These are phyloP conservation scores for Ypsolopha sequella DNA, from an alignment of 2,888 invertebrate genomes.

Conservation along the genomic window DNA sequence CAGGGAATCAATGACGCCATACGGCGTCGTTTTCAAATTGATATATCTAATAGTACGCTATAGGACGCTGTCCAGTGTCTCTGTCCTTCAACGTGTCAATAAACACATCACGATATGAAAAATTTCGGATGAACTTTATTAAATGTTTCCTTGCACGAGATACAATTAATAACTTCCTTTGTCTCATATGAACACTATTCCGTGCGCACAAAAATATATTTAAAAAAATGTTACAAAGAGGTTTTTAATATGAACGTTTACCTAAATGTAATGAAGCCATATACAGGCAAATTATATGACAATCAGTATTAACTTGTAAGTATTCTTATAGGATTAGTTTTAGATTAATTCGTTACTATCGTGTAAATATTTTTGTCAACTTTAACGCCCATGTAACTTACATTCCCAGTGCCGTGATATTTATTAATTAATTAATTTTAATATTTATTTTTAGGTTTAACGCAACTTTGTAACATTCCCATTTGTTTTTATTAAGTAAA, in stretches of 20 bases:
- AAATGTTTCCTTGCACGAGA: too few species aligned
- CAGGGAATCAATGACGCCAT: too few species aligned
- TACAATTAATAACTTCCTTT: too few species aligned
- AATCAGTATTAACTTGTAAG: slow-evolving; percentile 27
- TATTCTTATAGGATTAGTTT: slow-evolving; percentile 10
- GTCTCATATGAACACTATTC: too few species aligned
- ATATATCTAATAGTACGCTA: too few species aligned
- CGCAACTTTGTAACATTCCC: slow-evolving; percentile 25
- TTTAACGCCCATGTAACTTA: slow-evolving; percentile 18
- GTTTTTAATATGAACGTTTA: slow-evolving; percentile 10
- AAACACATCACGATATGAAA: too few species aligned
- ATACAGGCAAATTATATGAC: slow-evolving; percentile 7
- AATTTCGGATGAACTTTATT: not conserved
- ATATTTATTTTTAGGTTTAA: slow-evolving; percentile 44
- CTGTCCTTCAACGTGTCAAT: too few species aligned
- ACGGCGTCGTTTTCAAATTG: too few species aligned
- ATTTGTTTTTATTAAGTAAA: slow-evolving; percentile 20
- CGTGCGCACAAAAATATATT: too few species aligned
- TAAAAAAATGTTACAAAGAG: slow-evolving; percentile 9
- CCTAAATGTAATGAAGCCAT: not conserved
- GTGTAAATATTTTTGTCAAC: slow-evolving; percentile 19
- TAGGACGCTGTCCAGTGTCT: too few species aligned
- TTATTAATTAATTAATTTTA: slow-evolving; percentile 29
- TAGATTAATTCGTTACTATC: not conserved
- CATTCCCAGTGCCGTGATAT: slow-evolving; percentile 31